Evolutionary conservation across 1,140 invertebrate species (phyloP).

Genomic region (Belonocnema kinseyi): DNA sequence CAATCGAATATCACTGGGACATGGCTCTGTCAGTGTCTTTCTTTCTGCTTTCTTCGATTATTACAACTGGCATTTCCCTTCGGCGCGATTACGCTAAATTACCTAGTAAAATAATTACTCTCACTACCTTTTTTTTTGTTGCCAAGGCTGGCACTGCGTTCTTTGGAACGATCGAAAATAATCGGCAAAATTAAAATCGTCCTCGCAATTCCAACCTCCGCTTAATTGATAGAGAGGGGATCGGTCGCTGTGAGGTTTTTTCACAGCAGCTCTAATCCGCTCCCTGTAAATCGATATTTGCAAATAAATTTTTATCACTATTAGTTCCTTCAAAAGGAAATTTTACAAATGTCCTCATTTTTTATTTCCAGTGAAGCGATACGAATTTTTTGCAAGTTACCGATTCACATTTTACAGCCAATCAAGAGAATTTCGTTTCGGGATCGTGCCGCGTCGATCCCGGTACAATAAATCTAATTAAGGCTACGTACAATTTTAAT

Average conservation of each 20-base stretch:
- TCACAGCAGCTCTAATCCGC: too few relatives aligned
- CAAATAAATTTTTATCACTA: too few relatives aligned
- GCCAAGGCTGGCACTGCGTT: constrained; percentile 40
- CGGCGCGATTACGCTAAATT: constrained; percentile 65
- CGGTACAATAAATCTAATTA: constrained; percentile 68
- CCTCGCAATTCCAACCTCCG: constrained; percentile 31
- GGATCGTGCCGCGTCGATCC: constrained; percentile 30
- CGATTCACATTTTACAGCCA: constrained; percentile 64
- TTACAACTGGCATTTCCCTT: constrained; percentile 75
- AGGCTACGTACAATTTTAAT: constrained; percentile 66
- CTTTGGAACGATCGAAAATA: constrained; percentile 6
- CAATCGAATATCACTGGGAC: constrained; percentile 60
- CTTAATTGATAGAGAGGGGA: neutral
- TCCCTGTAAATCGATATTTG: too few relatives aligned
- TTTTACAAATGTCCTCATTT: neutral
- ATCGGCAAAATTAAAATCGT: neutral
- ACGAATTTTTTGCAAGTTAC: constrained; percentile 19
- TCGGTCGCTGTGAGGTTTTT: too few relatives aligned
- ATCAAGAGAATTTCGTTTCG: constrained; percentile 66
- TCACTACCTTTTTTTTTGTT: constrained; percentile 64
- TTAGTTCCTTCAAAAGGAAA: too few relatives aligned
- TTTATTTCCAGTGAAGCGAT: neutral
- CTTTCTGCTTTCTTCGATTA: constrained; percentile 38
- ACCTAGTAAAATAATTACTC: constrained; percentile 71
- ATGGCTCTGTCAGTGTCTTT: constrained; percentile 42